Base-by-base conservation (phyloP, 2,888 invertebrate genomes). In the Athrips mouffetella region DNA sequence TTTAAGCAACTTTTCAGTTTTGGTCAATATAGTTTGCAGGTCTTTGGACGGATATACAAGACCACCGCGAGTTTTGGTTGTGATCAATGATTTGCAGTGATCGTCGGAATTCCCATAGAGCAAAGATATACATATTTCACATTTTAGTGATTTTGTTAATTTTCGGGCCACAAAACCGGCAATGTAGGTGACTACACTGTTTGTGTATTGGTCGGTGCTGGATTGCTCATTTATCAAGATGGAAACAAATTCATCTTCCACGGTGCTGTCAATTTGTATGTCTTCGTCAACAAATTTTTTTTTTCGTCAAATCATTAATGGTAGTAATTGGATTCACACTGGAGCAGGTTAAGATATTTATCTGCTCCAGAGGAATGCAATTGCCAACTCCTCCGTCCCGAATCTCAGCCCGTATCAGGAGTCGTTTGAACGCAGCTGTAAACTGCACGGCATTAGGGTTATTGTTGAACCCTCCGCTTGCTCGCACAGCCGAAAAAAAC, bases 281-380 rank as follows among this genome's bases (percentile, higher is more conserved):
- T 2, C 3, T 10, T 8, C 33, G 13, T 2, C 13, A 4, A 33
- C 27, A n/a, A 33, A 33, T 7, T 7, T 13, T 5, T 33, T 15
- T 33, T 13, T 5, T 3, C 2, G 33, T 33, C 13, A 33, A 33
- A 2, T 33, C 15, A 15, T 33, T 15, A 2, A 33, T 8, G 3
- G 15, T 2, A 2, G 51, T 44, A 11, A 53, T 42, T 10, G 47
- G 50, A 10, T 47, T 51, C 16, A 40, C 48, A n/a, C 53, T 56
- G 1, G 52, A 49, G n/a, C 55, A 56, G 1, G 37, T 57, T 15
- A 52, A 48, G 29, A 57, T 53, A 20, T 48, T 50, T 1, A 57
- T 39, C 20, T 57, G 54, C 21, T 57, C 50, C 7, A 58, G 13
- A 2, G 54, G 50, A 8, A 53, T 44, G 30, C 52, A 56, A 6